Evolutionary conservation across 2,113 vertebrate species (phyloP).

Genomic region (Embiotoca jacksoni): DNA sequence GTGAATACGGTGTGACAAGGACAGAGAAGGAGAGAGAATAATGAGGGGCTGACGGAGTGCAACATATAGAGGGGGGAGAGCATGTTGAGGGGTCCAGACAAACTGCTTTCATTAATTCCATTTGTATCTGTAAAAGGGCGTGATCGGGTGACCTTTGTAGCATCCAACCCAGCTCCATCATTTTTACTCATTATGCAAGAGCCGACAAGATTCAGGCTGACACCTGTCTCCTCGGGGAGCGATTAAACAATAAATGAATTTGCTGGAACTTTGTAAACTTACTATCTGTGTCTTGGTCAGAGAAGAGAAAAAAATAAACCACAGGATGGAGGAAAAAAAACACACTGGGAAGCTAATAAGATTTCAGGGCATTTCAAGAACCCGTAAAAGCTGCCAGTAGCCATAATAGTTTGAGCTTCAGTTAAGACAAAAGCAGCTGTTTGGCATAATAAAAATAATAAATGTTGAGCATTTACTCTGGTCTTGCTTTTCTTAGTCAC

Average conservation of each 20-base stretch:
- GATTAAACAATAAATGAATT: constrained; percentile 89
- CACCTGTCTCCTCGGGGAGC: constrained; percentile 87
- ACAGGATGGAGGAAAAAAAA: constrained; percentile 33
- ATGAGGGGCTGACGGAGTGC: constrained; percentile 49
- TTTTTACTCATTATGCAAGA: constrained; percentile 94
- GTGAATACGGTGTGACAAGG: constrained; percentile 23
- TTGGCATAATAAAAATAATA: constrained; percentile 18
- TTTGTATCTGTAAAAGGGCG: constrained; percentile 91
- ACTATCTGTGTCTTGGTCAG: constrained; percentile 55
- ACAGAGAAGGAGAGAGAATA: constrained; percentile 33
- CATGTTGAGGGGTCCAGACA: constrained; percentile 73
- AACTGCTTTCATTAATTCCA: constrained; percentile 87
- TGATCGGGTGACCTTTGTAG: constrained; percentile 92
- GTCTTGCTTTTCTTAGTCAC: constrained; percentile 16
- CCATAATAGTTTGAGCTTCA: constrained; percentile 66
- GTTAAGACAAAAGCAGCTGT: constrained; percentile 53
- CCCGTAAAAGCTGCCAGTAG: constrained; percentile 69
- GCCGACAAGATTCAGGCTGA: constrained; percentile 84
- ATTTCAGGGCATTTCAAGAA: constrained; percentile 71
- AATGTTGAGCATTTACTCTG: constrained; percentile 35
- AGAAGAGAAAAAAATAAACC: constrained; percentile 64
- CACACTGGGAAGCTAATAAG: constrained; percentile 55
- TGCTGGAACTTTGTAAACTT: constrained; percentile 81
- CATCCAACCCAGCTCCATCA: constrained; percentile 86
- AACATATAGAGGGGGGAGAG: constrained; percentile 19